Base-by-base conservation (phyloP, 2,797 vertebrate species). In the Tokudaia tokunoshimensis region DNA sequence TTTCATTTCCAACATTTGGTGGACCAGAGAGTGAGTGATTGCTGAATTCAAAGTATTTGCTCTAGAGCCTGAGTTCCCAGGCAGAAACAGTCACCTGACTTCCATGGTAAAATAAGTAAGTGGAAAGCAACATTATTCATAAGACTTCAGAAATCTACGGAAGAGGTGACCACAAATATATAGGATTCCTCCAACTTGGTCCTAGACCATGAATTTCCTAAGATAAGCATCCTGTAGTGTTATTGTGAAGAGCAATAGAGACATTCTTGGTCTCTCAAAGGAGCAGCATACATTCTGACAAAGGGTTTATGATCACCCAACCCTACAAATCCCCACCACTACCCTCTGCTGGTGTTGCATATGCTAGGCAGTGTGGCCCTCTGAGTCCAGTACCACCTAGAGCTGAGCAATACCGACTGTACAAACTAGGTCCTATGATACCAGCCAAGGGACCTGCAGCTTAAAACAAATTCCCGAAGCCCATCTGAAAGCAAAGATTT, bases 401-500 rank as follows among this genome's bases (percentile, higher is more conserved):
- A 20, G 2, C 11, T 61, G 22, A 59, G 17, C 29, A 72, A 65
- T 22, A 37, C 70, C 57, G 47, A 41, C 59, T 20, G 3, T 37
- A n/a, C 37, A 55, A 41, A 94, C 79, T 92, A 52, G 61, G 83
- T 89, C 89, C 24, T 3, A 79, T 85, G 47, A 63, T 59, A 78
- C 29, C 76, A 92, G 57, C 44, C 37, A 83, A 59, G 12, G 67
- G 90, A 94, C n/a, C 6, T 44, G n/a, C 19, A 37, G n/a, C n/a
- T n/a, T n/a, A 9, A 82, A 52, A 65, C 47, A 55, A 47, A 31
- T 26, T 9, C 50, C 44, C n/a, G 31, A 75, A 47, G 37, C 89
- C 57, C 11, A 22, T 80, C 78, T 72, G 74, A 59, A 97, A 89
- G 67, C 87, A 91, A 96, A 59, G 72, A 81, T 55, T 85, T 95